Evolutionary conservation across 2,888 invertebrate genomes (phyloP).

Genomic region (Erynnis tages): DNA sequence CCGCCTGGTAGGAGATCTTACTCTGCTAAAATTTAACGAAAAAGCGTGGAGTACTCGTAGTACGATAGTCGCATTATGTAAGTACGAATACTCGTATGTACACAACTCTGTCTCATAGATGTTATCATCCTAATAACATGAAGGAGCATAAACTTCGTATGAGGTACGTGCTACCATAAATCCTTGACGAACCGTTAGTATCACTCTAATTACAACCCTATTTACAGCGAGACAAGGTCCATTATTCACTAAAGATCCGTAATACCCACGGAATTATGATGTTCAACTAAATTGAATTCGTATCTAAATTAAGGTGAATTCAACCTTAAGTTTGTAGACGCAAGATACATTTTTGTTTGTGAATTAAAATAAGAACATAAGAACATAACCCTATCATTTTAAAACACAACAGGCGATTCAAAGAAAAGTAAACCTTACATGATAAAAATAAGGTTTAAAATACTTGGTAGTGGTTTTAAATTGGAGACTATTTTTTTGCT

Average conservation of each 20-base stretch:
- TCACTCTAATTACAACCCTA: conserved; percentile 1
- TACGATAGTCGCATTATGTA: no score
- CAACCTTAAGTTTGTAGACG: background rate
- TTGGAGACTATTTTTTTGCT: no score
- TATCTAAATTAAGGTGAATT: background rate
- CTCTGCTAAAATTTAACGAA: no score
- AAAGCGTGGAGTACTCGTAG: no score
- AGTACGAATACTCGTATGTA: background rate
- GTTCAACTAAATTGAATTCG: conserved; percentile 14
- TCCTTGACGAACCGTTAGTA: background rate
- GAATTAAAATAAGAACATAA: conserved; percentile 1
- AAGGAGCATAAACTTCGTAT: conserved; percentile 14
- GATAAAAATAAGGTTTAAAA: no score
- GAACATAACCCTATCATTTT: conserved; percentile 9
- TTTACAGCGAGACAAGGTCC: background rate
- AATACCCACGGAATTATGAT: conserved; percentile 12
- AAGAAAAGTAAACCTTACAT: conserved; percentile 7
- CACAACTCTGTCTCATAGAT: conserved; percentile 18
- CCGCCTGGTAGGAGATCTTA: no score
- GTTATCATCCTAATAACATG: conserved; percentile 19
- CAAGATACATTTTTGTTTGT: background rate
- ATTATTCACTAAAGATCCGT: background rate
- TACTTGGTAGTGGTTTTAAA: no score
- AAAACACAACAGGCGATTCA: background rate
- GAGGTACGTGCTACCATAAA: conserved; percentile 20